Percentiles rank a stretch among this genome's conserved stretches.
Conservation (phyloP, 2,888 invertebrate species). For the Plusia festucae region DNA sequence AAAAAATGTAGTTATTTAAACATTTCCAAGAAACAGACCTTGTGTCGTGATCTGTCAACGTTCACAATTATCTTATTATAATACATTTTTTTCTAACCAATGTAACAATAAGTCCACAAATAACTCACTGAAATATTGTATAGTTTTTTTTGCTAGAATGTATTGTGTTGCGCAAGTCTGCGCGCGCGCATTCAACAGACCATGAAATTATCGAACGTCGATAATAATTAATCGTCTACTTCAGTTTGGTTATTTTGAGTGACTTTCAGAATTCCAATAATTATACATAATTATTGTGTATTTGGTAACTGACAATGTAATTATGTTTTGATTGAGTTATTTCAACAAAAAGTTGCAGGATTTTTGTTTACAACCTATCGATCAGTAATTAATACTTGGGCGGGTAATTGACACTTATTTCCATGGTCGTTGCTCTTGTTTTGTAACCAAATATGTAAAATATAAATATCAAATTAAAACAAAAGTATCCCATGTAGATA, state of each 20-base stretch:
- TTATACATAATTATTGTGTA: conserved; percentile 26
- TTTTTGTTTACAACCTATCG: conserved; percentile 10
- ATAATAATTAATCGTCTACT: conserved; percentile 34
- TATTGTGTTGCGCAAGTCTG: conserved; percentile 43
- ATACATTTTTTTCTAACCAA: conserved; percentile 34
- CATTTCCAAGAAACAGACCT: conserved; percentile 17
- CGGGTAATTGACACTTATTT: neutral
- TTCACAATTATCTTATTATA: conserved; percentile 13
- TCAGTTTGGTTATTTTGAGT: conserved; percentile 24
- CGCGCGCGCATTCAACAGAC: conserved; percentile 39
- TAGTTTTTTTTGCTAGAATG: conserved; percentile 32
- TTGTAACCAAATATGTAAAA: neutral
- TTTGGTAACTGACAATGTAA: conserved; percentile 42
- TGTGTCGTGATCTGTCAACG: conserved; percentile 7
- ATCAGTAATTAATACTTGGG: conserved; percentile 13
- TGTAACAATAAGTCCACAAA: conserved; percentile 44
- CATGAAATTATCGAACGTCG: conserved; percentile 58
- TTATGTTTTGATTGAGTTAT: conserved; percentile 31
- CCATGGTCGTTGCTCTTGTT: neutral
- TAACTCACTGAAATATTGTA: conserved; percentile 28
- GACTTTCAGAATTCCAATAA: conserved; percentile 41
- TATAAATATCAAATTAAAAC: no score
- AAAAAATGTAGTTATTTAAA: conserved; percentile 2
- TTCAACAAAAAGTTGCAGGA: conserved; percentile 11
- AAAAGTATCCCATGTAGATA: no score